Base-by-base conservation (phyloP, 2,888 invertebrate genomes). In the Rhagonycha lutea region DNA sequence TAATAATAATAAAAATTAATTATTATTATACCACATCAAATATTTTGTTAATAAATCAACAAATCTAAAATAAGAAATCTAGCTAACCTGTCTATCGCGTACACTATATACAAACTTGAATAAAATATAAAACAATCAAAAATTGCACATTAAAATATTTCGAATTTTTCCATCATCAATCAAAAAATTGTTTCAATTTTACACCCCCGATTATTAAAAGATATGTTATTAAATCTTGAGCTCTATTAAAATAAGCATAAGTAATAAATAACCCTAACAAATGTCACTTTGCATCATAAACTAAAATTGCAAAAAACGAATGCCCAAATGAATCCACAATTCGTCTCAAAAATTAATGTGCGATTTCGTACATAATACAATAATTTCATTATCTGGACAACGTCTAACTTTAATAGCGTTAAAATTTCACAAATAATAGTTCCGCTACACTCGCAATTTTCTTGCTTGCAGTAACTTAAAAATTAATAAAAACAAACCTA, bases 131-230 rank as follows among this genome's bases (percentile, higher is more conserved):
- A 26, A 24, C n/a, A 24, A 65, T n/a, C 23, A 65, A 65, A 65
- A 65, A 65, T 65, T 65, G 63, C 63, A 65, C 63, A 65, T 65
- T 65, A 65, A 65, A 65, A 26, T 65, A n/a, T n/a, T 65, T n/a
- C 24, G 26, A 65, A 65, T 12, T 65, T 65, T 65, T 65, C 63
- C 26, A 65, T 24, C 61, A 4, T 61, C 26, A 24, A 3, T 14
- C 4, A 11, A 14, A 61, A 61, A 18, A 14, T 65, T 12, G 63
- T 26, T 65, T 65, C 63, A 24, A 47, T 47, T 65, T 65, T 24
- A 14, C 11, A 24, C 63, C 23, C 12, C 26, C 24, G 23, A 65
- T 14, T 12, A 65, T 26, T 65, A 65, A 26, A 65, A 65, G 24
- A 65, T 24, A 65, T 47, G 26, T 26, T 65, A 24, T 65, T 65